Conservation (phyloP, 2,113 vertebrate genomes). For the Phylloscopus trochilus region DNA sequence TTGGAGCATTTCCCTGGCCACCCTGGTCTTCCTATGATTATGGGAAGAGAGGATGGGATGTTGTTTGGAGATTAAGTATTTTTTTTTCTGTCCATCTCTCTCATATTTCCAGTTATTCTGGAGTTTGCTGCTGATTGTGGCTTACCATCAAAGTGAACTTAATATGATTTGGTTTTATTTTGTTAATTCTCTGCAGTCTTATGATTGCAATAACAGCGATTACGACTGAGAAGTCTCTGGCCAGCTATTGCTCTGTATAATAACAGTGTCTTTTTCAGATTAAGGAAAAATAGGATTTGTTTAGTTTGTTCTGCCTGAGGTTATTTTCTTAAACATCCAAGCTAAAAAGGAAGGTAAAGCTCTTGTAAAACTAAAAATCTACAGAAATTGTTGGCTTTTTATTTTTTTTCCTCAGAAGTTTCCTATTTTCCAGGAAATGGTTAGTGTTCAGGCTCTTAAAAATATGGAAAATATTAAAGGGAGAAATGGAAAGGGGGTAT, state of each 20-base stretch:
- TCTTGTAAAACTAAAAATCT: neutral
- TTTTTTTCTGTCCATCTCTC: neutral
- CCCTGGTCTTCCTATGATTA: neutral
- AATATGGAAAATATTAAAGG: neutral
- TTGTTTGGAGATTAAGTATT: neutral
- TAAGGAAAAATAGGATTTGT: neutral
- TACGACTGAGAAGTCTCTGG: neutral
- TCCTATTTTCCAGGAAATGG: neutral
- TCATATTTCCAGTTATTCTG: neutral
- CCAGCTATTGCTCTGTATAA: neutral
- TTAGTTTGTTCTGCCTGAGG: neutral
- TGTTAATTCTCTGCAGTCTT: slow-evolving; percentile 21
- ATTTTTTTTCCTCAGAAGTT: neutral
- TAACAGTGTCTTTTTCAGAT: neutral
- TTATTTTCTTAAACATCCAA: slow-evolving; percentile 6
- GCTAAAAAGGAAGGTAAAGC: neutral
- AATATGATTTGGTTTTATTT: slow-evolving; percentile 16
- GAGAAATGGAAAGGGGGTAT: neutral
- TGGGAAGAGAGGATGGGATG: neutral
- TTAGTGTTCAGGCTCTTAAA: neutral
- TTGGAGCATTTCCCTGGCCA: neutral
- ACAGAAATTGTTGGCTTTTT: neutral
- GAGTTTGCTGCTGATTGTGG: neutral
- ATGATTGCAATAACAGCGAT: neutral
- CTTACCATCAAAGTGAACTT: neutral